phyloP scores from a whole-genome alignment of 1,140 invertebrate genomes.

The Pseudomyrmex gracilis region DNA sequence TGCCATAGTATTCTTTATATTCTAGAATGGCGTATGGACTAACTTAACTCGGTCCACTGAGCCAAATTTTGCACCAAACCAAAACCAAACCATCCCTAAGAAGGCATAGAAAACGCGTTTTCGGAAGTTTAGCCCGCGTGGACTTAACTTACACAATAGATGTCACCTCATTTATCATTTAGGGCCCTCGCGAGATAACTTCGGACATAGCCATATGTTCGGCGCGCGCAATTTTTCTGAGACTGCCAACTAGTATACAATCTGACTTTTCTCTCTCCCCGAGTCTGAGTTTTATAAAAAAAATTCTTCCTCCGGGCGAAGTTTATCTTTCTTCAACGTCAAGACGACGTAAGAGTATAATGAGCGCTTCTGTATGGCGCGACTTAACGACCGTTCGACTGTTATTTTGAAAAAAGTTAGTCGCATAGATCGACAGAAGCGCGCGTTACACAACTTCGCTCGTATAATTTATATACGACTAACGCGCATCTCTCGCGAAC shows the following conservation, averaged over 20 bases:
- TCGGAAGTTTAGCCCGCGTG: background rate
- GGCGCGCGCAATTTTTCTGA: slow-evolving; percentile 17
- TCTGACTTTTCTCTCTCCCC: background rate
- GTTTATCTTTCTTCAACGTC: slow-evolving; percentile 16
- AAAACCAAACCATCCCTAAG: too few species aligned
- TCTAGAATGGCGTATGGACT: too few species aligned
- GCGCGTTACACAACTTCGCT: slow-evolving; percentile 7
- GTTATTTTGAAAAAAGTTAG: background rate
- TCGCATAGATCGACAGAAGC: background rate
- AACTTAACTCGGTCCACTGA: too few species aligned
- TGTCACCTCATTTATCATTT: slow-evolving; percentile 39
- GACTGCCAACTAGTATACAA: slow-evolving; percentile 10
- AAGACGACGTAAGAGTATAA: background rate
- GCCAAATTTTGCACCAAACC: too few species aligned
- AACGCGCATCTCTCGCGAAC: background rate
- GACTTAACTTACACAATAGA: slow-evolving; percentile 32
- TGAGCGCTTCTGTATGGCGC: background rate
- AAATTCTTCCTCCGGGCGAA: background rate
- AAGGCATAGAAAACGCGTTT: slow-evolving; percentile 13
- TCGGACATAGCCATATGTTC: slow-evolving; percentile 18
- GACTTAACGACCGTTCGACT: background rate
- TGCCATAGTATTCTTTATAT: too few species aligned
- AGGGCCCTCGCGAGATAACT: slow-evolving; percentile 1
- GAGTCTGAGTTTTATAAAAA: background rate
- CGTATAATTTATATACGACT: background rate